Percentiles rank a stretch among this genome's conserved stretches.
These are phyloP conservation scores for Athalia cordata DNA, from an alignment of 2,888 invertebrate genomes.

Conservation along the genomic window DNA sequence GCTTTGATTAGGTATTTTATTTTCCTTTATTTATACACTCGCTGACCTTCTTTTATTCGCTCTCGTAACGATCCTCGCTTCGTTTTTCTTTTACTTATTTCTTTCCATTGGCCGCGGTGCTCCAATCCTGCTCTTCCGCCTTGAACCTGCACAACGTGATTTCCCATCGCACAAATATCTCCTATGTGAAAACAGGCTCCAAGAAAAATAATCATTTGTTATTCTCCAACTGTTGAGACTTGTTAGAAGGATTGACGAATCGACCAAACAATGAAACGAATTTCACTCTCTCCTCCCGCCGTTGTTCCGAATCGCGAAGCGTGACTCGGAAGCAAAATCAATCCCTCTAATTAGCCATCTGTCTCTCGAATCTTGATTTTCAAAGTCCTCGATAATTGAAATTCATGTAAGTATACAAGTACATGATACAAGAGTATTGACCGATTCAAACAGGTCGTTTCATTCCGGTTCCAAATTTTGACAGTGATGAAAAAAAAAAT, in stretches of 20 bases:
- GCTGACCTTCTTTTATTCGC: not conserved
- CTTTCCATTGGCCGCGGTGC: not conserved
- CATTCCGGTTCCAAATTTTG: no score
- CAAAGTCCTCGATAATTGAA: no score
- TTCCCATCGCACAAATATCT: not conserved
- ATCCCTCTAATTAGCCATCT: no score
- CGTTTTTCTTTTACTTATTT: not conserved
- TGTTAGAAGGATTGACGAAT: not conserved
- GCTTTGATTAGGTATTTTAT: not conserved
- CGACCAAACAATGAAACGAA: not conserved
- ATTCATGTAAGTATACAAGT: no score
- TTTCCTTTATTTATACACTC: conserved; percentile 8
- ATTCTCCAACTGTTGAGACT: not conserved
- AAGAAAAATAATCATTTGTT: not conserved
- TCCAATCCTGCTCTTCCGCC: not conserved
- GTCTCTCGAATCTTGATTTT: no score
- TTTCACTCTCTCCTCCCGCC: not conserved
- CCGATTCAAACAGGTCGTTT: no score
- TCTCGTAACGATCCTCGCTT: not conserved
- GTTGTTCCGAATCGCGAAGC: no score
- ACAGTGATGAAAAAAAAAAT: no score
- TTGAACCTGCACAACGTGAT: not conserved
- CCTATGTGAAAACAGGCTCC: not conserved
- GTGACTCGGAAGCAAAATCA: no score
- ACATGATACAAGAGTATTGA: no score